These are phyloP conservation scores for Labeo catla DNA, from an alignment of 2,113 vertebrate genomes.

Conservation along the genomic window DNA sequence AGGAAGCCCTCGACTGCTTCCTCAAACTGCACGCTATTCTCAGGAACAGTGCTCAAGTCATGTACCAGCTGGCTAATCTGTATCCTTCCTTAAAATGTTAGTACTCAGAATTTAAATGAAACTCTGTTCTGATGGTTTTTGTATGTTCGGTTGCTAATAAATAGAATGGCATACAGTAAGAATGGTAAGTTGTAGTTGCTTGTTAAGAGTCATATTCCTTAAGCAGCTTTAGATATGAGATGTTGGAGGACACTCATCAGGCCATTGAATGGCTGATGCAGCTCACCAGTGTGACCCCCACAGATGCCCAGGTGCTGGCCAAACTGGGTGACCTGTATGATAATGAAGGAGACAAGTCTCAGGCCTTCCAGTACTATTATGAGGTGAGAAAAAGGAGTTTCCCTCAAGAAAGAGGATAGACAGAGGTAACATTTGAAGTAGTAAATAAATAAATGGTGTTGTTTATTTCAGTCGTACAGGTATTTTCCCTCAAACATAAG, in stretches of 20 bases:
- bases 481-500: conserved; percentile 95
- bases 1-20: conserved; percentile 93
- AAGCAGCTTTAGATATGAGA: conserved; percentile 85
- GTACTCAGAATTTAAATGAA: neutral
- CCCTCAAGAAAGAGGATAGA: neutral
- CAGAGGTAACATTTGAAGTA: neutral
- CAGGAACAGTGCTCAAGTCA: conserved; percentile 88
- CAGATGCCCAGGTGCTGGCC: conserved; percentile 85
- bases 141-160: neutral
- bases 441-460: neutral
- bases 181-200: neutral
- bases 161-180: too few species aligned
- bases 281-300: conserved; percentile 88
- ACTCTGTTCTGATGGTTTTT: neutral
- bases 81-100: conserved; percentile 78
- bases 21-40: conserved; percentile 94
- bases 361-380: conserved; percentile 93
- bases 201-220: conserved; percentile 67
- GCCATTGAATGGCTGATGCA: conserved; percentile 95
- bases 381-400: conserved; percentile 76
- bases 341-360: conserved; percentile 91
- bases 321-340: conserved; percentile 91
- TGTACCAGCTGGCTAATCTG: conserved; percentile 91
- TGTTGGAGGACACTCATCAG: conserved; percentile 87
- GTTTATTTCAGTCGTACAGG: conserved; percentile 85